Percentiles rank a stretch among this genome's conserved stretches.
Conservation (phyloP, 2,113 vertebrate genomes). For the Cololabis saira region DNA sequence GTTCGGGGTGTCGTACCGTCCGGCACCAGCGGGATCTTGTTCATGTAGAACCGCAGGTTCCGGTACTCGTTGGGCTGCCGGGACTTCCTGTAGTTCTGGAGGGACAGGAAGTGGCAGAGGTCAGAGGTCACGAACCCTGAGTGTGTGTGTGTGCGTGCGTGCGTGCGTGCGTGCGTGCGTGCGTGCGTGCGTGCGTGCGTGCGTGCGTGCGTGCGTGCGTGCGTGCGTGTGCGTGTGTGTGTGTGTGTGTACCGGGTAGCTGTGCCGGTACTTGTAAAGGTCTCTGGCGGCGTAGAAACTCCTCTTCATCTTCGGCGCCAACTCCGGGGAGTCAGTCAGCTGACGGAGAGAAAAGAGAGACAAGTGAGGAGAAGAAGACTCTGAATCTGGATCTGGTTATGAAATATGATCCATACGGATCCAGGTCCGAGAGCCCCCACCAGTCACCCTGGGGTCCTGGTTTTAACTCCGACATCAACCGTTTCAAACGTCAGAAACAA, state of each 20-base stretch:
- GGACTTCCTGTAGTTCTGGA: constrained; percentile 92
- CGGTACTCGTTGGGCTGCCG: constrained; percentile 91
- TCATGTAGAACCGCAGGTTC: constrained; percentile 97
- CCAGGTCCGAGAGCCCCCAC: too few species aligned
- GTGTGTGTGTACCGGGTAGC: constrained; percentile 90
- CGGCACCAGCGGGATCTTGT: constrained; percentile 96
- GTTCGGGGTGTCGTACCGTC: constrained; percentile 90
- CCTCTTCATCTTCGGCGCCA: constrained; percentile 92
- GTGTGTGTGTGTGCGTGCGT: too few species aligned
- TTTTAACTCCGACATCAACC: too few species aligned
- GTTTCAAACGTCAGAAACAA: too few species aligned
- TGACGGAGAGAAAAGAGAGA: constrained; percentile 65
- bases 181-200: neutral
- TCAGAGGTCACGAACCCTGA: too few species aligned
- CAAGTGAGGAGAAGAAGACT: constrained; percentile 2
- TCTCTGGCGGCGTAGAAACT: constrained; percentile 98
- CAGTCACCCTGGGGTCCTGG: too few species aligned
- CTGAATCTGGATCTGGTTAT: constrained; percentile 23
- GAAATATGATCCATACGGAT: constrained; percentile 31
- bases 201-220: too few species aligned
- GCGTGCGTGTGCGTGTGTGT: neutral
- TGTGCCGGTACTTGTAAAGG: constrained; percentile 97
- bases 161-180: too few species aligned
- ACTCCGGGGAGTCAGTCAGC: constrained; percentile 84
- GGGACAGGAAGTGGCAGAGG: too few species aligned